These are phyloP conservation scores for Phyllostomus discolor DNA, from an alignment of 2,113 vertebrate genomes.

Conservation along the genomic window DNA sequence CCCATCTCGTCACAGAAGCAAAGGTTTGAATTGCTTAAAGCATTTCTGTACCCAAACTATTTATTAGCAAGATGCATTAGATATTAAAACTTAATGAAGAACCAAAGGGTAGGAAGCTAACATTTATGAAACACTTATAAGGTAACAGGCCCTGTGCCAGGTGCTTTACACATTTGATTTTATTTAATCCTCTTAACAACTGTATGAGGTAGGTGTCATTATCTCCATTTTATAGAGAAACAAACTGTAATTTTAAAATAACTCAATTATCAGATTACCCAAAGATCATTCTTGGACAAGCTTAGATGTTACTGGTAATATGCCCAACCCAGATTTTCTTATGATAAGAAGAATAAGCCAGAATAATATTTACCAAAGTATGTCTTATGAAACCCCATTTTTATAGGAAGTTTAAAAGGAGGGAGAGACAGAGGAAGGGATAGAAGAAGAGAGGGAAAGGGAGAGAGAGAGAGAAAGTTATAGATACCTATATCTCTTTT, in stretches of 20 bases:
- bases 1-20: background rate
- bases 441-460: background rate
- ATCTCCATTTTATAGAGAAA: conserved; percentile 24
- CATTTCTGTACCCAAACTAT: conserved; percentile 24
- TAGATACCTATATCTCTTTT: no score
- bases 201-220: background rate
- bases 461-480: background rate
- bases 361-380: background rate
- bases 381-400: background rate
- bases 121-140: background rate
- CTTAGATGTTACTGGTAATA: background rate
- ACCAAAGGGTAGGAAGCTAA: background rate
- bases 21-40: background rate
- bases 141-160: background rate
- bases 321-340: background rate
- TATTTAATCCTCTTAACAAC: background rate
- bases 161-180: background rate
- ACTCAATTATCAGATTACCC: conserved; percentile 33
- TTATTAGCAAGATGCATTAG: conserved; percentile 25
- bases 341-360: conserved; percentile 1
- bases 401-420: background rate
- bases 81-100: background rate
- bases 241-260: conserved; percentile 52
- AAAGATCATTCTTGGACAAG: conserved; percentile 7
- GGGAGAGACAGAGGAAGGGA: background rate